Evolutionary conservation across 2,888 invertebrate species (phyloP).

Genomic region (Acanthosepion esculentum): DNA sequence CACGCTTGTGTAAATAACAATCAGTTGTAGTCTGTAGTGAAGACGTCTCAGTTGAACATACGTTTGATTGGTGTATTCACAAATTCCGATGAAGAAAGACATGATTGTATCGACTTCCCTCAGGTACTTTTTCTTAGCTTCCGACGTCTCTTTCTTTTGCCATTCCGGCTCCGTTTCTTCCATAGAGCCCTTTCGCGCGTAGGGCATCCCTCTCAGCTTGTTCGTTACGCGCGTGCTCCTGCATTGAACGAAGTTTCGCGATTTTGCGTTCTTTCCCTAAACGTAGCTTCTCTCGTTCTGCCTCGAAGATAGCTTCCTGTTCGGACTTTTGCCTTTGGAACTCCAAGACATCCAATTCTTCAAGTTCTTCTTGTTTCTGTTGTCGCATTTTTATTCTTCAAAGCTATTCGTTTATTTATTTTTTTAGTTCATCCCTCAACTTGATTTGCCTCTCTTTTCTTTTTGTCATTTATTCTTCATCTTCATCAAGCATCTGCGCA

Average conservation of each 20-base stretch:
- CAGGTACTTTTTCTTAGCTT: conserved; percentile 71
- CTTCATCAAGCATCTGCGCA: conserved; percentile 74
- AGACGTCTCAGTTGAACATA: too few relatives aligned
- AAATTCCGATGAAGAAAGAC: too few relatives aligned
- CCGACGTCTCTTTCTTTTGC: conserved; percentile 73
- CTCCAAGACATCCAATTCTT: conserved; percentile 73
- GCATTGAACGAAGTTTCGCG: conserved; percentile 72
- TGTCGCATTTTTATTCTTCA: conserved; percentile 69
- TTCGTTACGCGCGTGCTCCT: conserved; percentile 74
- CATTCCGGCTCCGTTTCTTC: conserved; percentile 75
- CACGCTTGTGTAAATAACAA: too few relatives aligned
- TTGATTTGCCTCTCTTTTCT: conserved; percentile 67
- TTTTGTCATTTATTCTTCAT: conserved; percentile 66
- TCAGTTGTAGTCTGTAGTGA: too few relatives aligned
- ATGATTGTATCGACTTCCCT: too few relatives aligned
- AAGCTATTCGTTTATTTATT: conserved; percentile 73
- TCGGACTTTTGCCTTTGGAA: conserved; percentile 75
- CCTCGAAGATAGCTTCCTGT: conserved; percentile 72
- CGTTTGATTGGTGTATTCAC: too few relatives aligned
- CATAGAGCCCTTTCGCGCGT: conserved; percentile 74
- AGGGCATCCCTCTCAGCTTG: conserved; percentile 74
- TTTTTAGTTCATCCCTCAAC: conserved; percentile 71
- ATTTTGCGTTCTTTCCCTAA: conserved; percentile 75
- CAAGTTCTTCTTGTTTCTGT: conserved; percentile 69
- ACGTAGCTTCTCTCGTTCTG: conserved; percentile 72